Evolutionary conservation across 2,888 invertebrate species (phyloP), one percentile per base, ranked within the genome.

Genomic region (Agriopis aurantiaria): DNA sequence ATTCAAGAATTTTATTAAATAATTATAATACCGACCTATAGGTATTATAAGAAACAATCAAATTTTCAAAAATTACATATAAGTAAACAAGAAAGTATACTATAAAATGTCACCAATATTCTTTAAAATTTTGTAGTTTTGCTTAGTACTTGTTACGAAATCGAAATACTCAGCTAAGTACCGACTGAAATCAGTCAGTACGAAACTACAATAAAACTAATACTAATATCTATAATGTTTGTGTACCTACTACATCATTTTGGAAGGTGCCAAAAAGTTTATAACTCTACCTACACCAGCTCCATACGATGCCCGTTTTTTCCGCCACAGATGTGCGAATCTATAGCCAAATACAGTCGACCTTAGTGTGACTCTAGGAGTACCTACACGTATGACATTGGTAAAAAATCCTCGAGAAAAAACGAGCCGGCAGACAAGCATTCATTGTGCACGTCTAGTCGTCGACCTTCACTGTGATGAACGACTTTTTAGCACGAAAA

Each of bases 391-490:
- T 89, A 91, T 92, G 92, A 91, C 92, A 92, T 92, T 91, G 92
- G 83, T 84, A 85, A 90, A 92, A 90, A 91, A 89, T 87, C 85
- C 82, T 78, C 79, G 78, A 85, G 86, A 85, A 89, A 91, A 91
- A 92, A 91, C 90, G 84, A 73, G 82, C 84, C 80, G 79, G 83
- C 91, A 88, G 87, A 92, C 91, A 92, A 89, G 88, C 89, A 88
- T 89, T 91, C 93, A 91, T 93, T 93, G 91, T 93, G 84, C 85
- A 85, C 85, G 93, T 92, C 93, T 92, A 93, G 92, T 87, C 86
- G 81, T 74, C 79, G 90, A 91, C 93, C 93, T 93, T 93, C 88
- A 80, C 64, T 76, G 84, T 92, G 93, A 93, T 93, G 91, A 84
- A 92, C 92, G 89, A 86, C 91, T 92, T 91, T 91, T 92, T 91